Evolutionary conservation across 1,140 invertebrate genomes (phyloP).

Genomic region (Lordiphosa mommai): DNA sequence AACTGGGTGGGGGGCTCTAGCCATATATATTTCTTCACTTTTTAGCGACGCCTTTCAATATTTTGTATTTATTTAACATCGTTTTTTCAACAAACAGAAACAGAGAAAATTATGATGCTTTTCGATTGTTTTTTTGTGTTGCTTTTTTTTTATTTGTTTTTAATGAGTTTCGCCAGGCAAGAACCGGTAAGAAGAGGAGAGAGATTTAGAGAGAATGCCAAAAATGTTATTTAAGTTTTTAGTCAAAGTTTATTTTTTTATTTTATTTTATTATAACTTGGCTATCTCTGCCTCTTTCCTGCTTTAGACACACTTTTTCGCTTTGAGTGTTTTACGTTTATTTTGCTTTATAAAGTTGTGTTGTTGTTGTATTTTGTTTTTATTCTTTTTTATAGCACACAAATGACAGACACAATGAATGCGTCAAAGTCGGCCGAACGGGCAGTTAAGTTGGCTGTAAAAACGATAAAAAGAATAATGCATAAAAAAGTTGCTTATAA

Average conservation of each 20-base stretch:
- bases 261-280: conserved; percentile 29
- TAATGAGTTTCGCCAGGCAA: conserved; percentile 46
- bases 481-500: conserved; percentile 48
- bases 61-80: conserved; percentile 73
- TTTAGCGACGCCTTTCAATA: conserved; percentile 13
- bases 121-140: conserved; percentile 66
- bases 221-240: conserved; percentile 2
- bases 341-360: no score
- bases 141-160: conserved; percentile 71
- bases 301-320: no score
- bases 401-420: conserved; percentile 57
- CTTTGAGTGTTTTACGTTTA: no score
- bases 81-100: conserved; percentile 64
- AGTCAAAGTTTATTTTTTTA: conserved; percentile 46
- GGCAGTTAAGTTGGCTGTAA: conserved; percentile 40
- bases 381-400: conserved; percentile 53
- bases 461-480: conserved; percentile 45
- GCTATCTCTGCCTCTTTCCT: no score
- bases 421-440: conserved; percentile 35
- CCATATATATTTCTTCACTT: conserved; percentile 42
- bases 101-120: conserved; percentile 22
- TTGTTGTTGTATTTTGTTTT: conserved; percentile 5
- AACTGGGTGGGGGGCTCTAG: conserved; percentile 13
- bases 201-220: no score
- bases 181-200: not conserved